Evolutionary conservation across 1,140 invertebrate species (phyloP).

Genomic region (Sycophila sp.): DNA sequence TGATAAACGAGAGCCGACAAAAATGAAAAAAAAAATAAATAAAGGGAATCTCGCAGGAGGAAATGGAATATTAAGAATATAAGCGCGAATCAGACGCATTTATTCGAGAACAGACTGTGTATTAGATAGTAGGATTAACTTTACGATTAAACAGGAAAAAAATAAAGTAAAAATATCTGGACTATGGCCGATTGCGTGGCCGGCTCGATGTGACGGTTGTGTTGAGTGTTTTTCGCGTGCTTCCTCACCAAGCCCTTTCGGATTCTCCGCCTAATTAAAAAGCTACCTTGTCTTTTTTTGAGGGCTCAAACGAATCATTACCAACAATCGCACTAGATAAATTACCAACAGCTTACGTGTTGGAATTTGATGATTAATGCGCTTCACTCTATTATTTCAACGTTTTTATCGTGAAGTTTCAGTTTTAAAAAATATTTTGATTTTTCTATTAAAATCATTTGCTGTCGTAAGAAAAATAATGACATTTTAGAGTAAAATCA

Average conservation of each 20-base stretch:
- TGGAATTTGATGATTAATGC: background rate
- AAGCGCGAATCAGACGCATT: constrained; percentile 47
- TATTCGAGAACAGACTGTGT: constrained; percentile 59
- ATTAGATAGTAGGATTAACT: constrained; percentile 59
- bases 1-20: constrained; percentile 27
- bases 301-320: constrained; percentile 7
- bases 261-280: constrained; percentile 40
- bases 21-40: no score
- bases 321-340: no score
- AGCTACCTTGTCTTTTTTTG: constrained; percentile 10
- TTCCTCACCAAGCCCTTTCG: constrained; percentile 55
- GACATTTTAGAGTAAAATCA: no score
- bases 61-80: constrained; percentile 44
- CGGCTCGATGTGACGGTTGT: constrained; percentile 65
- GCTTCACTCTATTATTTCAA: no score
- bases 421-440: no score
- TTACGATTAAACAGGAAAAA: constrained; percentile 30
- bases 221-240: constrained; percentile 56
- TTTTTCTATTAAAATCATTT: no score
- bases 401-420: no score
- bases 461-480: no score
- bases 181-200: constrained; percentile 59
- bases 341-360: no score
- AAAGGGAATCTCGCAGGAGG: constrained; percentile 23
- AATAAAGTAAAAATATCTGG: constrained; percentile 48